A percentile compares a stretch with the other conserved stretches of the same genome.
These are phyloP conservation scores for Chinchilla lanigera DNA, from an alignment of 2,113 vertebrate species.

Conservation along the genomic window DNA sequence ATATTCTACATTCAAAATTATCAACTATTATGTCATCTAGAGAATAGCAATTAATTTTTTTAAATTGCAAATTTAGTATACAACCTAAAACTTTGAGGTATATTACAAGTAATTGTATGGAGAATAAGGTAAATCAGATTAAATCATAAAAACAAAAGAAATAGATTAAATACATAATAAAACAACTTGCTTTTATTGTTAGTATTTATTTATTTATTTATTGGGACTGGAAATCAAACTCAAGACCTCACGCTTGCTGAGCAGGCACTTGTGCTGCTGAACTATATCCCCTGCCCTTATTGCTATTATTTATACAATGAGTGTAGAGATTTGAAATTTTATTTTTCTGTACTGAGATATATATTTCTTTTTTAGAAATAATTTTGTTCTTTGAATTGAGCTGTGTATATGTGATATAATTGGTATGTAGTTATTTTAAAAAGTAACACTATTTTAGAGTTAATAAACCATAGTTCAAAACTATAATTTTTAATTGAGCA, in stretches of 20 bases:
- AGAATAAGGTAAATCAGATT: not conserved
- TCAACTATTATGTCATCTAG: not conserved
- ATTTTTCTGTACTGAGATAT: not conserved
- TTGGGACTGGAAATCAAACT: no score
- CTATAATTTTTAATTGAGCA: not conserved
- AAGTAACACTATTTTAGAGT: not conserved
- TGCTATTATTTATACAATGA: not conserved
- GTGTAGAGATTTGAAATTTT: not conserved
- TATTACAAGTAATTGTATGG: not conserved
- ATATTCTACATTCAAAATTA: constrained; percentile 19
- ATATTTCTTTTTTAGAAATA: constrained; percentile 7
- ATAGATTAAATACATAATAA: not conserved
- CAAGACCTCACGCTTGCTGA: no score
- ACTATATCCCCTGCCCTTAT: no score
- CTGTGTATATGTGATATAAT: not conserved
- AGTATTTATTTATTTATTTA: no score
- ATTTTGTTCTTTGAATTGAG: not conserved
- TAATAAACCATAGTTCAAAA: not conserved
- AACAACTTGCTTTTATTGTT: not conserved
- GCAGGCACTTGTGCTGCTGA: no score
- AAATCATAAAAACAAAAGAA: not conserved
- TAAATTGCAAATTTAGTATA: not conserved
- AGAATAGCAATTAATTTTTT: not conserved
- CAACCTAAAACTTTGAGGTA: not conserved
- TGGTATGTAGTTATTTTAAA: not conserved